phyloP scores from a whole-genome alignment of 2,797 vertebrate species.

The Pseudopleuronectes americanus region DNA sequence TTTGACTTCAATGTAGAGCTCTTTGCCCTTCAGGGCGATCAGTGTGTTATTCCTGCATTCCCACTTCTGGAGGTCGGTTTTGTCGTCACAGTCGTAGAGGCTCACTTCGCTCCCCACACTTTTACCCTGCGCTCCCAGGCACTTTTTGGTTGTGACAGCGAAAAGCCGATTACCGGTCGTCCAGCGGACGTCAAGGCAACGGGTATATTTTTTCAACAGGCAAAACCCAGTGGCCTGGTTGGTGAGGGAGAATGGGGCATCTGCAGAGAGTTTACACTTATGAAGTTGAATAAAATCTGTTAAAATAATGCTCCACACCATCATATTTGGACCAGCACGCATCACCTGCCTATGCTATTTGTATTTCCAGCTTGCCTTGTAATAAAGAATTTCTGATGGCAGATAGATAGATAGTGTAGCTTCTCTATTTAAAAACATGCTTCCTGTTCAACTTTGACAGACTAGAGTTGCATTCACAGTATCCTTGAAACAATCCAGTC shows the following conservation, averaged over 20 bases:
- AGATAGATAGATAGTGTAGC: background rate
- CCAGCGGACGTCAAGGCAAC: slow-evolving; percentile 85
- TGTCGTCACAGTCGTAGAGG: slow-evolving; percentile 86
- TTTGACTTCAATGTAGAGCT: slow-evolving; percentile 87
- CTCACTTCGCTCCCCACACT: slow-evolving; percentile 83
- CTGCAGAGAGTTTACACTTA: slow-evolving; percentile 36
- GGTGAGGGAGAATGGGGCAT: slow-evolving; percentile 55
- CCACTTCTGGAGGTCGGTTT: slow-evolving; percentile 89
- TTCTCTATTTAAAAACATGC: slow-evolving; percentile 8
- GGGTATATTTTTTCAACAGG: slow-evolving; percentile 38
- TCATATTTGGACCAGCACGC: no score
- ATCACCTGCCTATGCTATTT: background rate
- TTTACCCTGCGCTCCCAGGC: slow-evolving; percentile 87
- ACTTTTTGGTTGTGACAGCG: slow-evolving; percentile 80
- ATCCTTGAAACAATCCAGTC: background rate
- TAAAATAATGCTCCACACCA: no score
- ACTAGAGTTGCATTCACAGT: background rate
- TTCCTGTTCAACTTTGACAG: slow-evolving; percentile 11
- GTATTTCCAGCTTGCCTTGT: no score
- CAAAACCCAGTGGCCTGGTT: slow-evolving; percentile 70
- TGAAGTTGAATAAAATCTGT: no score
- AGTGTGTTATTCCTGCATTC: slow-evolving; percentile 90
- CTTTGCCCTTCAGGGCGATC: slow-evolving; percentile 84
- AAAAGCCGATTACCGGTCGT: slow-evolving; percentile 87
- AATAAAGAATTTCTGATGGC: background rate